Conservation (phyloP, 2,797 vertebrate species). For the Aselliscus stoliczkanus region DNA sequence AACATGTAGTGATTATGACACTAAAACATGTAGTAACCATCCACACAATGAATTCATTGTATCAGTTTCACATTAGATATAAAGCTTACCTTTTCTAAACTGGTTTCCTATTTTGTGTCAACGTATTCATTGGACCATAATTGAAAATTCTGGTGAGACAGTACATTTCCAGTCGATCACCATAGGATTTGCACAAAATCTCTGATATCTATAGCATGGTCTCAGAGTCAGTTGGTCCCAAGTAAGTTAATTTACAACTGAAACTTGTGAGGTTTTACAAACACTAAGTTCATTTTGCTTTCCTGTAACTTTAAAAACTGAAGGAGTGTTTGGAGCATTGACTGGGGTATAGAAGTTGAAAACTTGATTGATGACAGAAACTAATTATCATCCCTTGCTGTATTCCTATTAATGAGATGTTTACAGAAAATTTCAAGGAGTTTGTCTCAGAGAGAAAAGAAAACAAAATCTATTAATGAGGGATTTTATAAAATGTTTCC, state of each 20-base stretch:
- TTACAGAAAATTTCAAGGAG: slow-evolving; percentile 47
- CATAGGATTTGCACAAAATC: slow-evolving; percentile 5
- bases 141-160: slow-evolving; percentile 1
- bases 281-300: neutral
- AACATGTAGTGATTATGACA: neutral
- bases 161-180: neutral
- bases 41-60: neutral
- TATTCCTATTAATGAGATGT: slow-evolving; percentile 60
- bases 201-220: neutral
- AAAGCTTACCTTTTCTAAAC: neutral
- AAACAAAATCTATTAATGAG: slow-evolving; percentile 58
- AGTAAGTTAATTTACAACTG: slow-evolving; percentile 21
- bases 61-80: neutral
- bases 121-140: neutral
- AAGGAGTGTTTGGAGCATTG: slow-evolving; percentile 25
- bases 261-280: neutral
- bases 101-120: slow-evolving; percentile 21
- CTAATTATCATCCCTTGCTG: slow-evolving; percentile 57
- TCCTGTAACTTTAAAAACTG: slow-evolving; percentile 1
- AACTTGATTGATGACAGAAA: slow-evolving; percentile 60
- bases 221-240: slow-evolving; percentile 4
- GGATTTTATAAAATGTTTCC: slow-evolving; percentile 49
- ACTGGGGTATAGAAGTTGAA: slow-evolving; percentile 45
- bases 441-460: slow-evolving; percentile 56
- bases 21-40: neutral